Conservation (phyloP, 37 sponge, comb jelly and placozoan genomes). For the Mnemiopsis leidyi region DNA sequence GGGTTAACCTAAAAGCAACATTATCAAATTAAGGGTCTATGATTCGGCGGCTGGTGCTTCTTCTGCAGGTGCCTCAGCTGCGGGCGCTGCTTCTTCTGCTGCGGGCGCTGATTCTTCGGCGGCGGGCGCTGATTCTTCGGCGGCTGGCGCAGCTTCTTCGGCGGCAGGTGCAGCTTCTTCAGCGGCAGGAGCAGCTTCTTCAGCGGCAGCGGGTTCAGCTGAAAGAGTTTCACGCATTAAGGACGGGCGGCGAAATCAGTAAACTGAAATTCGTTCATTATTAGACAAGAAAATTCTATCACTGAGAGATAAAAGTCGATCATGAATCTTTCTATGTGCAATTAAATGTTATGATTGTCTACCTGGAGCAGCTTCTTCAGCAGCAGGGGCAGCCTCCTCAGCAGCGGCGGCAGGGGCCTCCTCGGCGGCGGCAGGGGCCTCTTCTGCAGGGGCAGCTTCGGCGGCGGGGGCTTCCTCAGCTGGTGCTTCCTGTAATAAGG, state of each 20-base stretch:
- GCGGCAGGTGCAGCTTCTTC: conserved; percentile 35
- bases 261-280: too few species aligned
- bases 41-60: conserved; percentile 43
- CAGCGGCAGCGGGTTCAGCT: conserved; percentile 13
- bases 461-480: neutral
- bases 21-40: conserved; percentile 1
- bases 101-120: neutral
- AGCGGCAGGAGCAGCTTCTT: neutral
- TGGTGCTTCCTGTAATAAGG: neutral
- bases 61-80: neutral
- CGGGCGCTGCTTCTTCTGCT: neutral
- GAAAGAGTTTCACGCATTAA: too few species aligned
- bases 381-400: neutral
- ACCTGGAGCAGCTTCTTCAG: neutral
- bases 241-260: too few species aligned
- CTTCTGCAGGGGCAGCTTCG: neutral
- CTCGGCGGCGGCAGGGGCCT: neutral
- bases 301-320: too few species aligned
- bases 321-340: too few species aligned
- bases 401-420: neutral
- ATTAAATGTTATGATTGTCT: too few species aligned
- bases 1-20: neutral
- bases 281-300: too few species aligned
- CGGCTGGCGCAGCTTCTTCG: neutral
- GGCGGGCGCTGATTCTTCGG: conserved; percentile 50